phyloP scores from a whole-genome alignment of 1,140 invertebrate species.

The Sarcophaga bullata region DNA sequence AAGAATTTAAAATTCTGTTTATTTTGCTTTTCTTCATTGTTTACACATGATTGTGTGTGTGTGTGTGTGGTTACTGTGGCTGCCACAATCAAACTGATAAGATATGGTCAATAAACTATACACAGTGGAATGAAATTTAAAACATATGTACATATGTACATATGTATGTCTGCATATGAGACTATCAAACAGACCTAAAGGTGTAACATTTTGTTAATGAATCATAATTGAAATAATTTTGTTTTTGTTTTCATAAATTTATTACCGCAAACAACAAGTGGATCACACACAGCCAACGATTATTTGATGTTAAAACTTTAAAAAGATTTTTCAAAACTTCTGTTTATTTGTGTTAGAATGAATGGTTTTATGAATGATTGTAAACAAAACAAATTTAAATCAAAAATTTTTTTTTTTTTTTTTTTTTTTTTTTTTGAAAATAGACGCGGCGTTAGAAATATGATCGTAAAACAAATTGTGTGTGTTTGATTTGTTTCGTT shows the following conservation, averaged over 20 bases:
- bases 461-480: not conserved
- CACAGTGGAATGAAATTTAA: not conserved
- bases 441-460: not conserved
- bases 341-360: no score
- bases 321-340: not conserved
- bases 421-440: not conserved
- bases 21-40: not conserved
- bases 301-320: not conserved
- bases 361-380: no score
- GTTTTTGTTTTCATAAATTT: no score
- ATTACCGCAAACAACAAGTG: not conserved
- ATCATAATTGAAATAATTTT: not conserved
- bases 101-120: slow-evolving; percentile 9
- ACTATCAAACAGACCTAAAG: not conserved
- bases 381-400: no score
- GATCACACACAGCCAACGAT: not conserved
- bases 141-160: no score
- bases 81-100: not conserved
- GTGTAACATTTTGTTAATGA: slow-evolving; percentile 1
- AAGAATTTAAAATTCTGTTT: not conserved
- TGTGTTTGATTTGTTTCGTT: no score
- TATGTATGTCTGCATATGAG: no score
- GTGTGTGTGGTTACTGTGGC: not conserved
- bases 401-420: not conserved
- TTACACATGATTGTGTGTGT: not conserved